These are phyloP conservation scores for Periophthalmus modestus DNA, from an alignment of 2,113 vertebrate genomes.

Conservation along the genomic window DNA sequence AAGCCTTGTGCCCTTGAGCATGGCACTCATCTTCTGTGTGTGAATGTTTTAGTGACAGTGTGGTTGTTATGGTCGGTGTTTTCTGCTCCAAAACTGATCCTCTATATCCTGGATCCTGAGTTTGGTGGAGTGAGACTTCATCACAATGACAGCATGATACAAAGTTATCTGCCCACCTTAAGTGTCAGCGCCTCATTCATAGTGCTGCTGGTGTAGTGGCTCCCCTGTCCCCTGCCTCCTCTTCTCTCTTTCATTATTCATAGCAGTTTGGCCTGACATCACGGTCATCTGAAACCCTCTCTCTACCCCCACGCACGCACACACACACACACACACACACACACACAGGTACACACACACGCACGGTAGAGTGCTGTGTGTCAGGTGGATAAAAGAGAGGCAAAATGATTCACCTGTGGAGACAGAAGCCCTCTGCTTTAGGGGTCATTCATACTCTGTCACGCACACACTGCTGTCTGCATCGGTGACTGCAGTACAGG, in stretches of 20 bases:
- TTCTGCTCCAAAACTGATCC: background rate
- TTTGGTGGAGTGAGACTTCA: background rate
- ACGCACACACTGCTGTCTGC: background rate
- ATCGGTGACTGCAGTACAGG: background rate
- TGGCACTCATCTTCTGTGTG: no score
- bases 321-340: conserved; percentile 24
- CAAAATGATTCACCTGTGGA: conserved; percentile 67
- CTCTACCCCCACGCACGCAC: background rate
- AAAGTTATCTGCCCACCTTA: background rate
- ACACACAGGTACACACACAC: conserved; percentile 50
- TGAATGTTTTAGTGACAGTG: no score
- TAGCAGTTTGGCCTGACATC: conserved; percentile 43
- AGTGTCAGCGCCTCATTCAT: background rate
- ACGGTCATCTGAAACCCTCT: conserved; percentile 48
- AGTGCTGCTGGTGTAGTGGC: background rate
- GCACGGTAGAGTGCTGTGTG: conserved; percentile 7
- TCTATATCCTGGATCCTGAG: background rate
- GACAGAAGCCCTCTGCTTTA: conserved; percentile 59
- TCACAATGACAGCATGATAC: background rate
- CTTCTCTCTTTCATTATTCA: conserved; percentile 62
- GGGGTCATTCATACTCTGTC: conserved; percentile 44
- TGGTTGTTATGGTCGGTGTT: background rate
- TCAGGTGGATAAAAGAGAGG: conserved; percentile 58
- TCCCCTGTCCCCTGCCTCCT: conserved; percentile 9
- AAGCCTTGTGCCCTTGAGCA: no score